phyloP scores from a whole-genome alignment of 1,140 invertebrate genomes.

The Drosophila pruinosa region DNA sequence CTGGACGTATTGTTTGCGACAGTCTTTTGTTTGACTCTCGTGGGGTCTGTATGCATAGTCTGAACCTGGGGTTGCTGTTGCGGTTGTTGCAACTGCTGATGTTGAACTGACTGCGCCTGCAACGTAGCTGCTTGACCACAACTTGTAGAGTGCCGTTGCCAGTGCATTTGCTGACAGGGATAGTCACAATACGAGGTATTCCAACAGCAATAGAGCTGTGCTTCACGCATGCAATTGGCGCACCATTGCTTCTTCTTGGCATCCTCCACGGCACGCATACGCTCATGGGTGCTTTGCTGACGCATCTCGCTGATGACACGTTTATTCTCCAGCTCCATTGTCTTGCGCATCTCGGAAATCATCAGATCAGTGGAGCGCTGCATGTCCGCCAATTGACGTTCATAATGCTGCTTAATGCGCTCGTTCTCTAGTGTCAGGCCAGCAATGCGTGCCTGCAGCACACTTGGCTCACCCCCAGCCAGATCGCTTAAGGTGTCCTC shows the following conservation, averaged over 20 bases:
- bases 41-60: neutral
- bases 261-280: constrained; percentile 87
- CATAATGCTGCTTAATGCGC: constrained; percentile 85
- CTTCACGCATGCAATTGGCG: constrained; percentile 92
- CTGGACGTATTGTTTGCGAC: neutral
- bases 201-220: constrained; percentile 96
- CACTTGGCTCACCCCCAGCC: constrained; percentile 74
- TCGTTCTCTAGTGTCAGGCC: constrained; percentile 87
- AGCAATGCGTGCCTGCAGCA: constrained; percentile 85
- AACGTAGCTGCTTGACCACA: constrained; percentile 41
- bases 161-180: constrained; percentile 90
- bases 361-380: constrained; percentile 83
- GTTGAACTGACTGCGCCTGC: neutral
- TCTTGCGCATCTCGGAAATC: constrained; percentile 86
- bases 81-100: neutral
- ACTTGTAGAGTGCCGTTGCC: constrained; percentile 85
- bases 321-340: constrained; percentile 87
- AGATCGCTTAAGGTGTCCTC: constrained; percentile 85
- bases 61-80: neutral
- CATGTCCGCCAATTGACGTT: constrained; percentile 83
- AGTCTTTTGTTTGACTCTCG: constrained; percentile 15
- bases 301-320: constrained; percentile 85
- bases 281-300: constrained; percentile 86
- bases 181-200: constrained; percentile 97
- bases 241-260: constrained; percentile 95